phyloP scores from a whole-genome alignment of 64 coral and sea anemone species.

The Trachythela sp. region DNA sequence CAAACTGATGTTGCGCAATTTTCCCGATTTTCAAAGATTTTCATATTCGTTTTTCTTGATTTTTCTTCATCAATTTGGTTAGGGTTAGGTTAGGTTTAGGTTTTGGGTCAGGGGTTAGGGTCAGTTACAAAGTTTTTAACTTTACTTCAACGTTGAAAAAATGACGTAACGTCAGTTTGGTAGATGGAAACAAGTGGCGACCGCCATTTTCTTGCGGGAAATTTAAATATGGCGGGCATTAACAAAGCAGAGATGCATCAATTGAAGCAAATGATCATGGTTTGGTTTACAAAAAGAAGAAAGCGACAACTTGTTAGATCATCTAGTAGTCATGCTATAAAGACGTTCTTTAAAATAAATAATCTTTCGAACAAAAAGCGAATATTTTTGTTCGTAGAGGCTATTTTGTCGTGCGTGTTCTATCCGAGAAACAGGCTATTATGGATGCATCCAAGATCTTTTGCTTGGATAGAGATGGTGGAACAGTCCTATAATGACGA shows the following conservation, averaged over 20 bases:
- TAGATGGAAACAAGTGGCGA: no score
- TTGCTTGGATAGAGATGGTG: not conserved
- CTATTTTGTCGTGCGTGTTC: not conserved
- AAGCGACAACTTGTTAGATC: not conserved
- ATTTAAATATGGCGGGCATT: not conserved
- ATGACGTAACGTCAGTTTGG: no score
- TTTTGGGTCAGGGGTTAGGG: no score
- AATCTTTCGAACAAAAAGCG: not conserved
- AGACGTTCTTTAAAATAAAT: not conserved
- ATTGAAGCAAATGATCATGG: slow-evolving; percentile 13
- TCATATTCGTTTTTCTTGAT: no score
- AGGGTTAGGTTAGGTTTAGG: no score
- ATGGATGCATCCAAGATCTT: not conserved
- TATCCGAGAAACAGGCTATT: not conserved
- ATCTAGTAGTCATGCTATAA: not conserved
- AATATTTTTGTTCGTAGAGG: not conserved
- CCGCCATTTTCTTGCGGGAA: not conserved
- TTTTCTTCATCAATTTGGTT: no score
- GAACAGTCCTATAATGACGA: slow-evolving; percentile 3
- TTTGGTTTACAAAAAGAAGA: not conserved
- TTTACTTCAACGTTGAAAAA: no score
- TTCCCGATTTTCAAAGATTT: no score
- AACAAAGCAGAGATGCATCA: not conserved
- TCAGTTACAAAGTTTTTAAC: no score
- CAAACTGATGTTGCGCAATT: no score